phyloP scores from a whole-genome alignment of 2,113 vertebrate species.

The Buteo buteo region DNA sequence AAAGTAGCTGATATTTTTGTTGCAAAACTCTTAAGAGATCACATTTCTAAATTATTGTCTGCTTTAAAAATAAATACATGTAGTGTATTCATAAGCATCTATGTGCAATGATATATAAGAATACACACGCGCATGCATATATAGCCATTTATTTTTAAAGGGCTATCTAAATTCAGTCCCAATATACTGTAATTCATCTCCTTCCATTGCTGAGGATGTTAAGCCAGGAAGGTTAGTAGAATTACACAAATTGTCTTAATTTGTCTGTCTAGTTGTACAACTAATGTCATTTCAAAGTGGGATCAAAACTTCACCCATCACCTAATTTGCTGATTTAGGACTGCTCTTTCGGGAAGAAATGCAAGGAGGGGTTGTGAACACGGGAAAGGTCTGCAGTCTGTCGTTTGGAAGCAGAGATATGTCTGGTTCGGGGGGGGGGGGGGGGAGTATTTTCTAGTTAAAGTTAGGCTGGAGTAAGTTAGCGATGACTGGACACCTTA shows the following conservation, averaged over 20 bases:
- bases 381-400: neutral
- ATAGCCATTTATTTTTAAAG: neutral
- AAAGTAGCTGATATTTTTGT: constrained; percentile 30
- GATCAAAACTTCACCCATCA: neutral
- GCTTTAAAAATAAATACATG: constrained; percentile 9
- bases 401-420: neutral
- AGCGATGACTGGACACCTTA: neutral
- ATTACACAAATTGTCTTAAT: neutral
- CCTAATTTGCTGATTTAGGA: neutral
- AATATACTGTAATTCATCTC: neutral
- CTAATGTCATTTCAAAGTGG: neutral
- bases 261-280: neutral
- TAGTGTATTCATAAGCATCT: neutral
- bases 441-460: neutral
- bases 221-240: neutral
- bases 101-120: neutral
- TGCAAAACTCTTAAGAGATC: neutral
- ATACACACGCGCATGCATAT: neutral
- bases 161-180: neutral
- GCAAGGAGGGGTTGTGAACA: neutral
- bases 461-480: neutral
- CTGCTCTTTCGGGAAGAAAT: neutral
- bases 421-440: neutral
- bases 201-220: neutral
- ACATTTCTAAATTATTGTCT: constrained; percentile 22